phyloP scores from a whole-genome alignment of 1,140 invertebrate species.

The Conus betulinus region DNA sequence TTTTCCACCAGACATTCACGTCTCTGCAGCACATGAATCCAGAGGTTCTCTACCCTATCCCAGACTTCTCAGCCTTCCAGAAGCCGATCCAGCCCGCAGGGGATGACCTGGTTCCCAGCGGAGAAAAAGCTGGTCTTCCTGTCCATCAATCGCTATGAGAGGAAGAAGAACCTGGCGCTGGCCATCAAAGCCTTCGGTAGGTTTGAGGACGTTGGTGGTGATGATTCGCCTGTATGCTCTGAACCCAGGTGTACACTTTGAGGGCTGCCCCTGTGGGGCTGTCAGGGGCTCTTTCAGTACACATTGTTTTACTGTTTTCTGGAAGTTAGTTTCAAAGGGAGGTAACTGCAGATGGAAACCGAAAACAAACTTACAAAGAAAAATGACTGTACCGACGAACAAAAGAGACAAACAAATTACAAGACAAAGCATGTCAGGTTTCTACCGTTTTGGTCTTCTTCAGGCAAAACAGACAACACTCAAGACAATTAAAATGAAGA shows the following conservation, averaged over 20 bases:
- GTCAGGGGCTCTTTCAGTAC: too few species aligned
- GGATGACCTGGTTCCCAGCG: constrained; percentile 72
- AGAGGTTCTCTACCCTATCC: constrained; percentile 94
- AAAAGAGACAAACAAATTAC: too few species aligned
- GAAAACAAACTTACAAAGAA: too few species aligned
- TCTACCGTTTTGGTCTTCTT: too few species aligned
- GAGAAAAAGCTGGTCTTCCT: constrained; percentile 80
- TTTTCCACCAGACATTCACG: constrained; percentile 91
- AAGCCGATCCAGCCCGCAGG: constrained; percentile 77
- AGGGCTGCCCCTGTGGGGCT: too few species aligned
- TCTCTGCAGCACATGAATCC: constrained; percentile 79
- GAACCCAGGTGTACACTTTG: not conserved
- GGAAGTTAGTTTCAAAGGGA: too few species aligned
- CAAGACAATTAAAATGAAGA: too few species aligned
- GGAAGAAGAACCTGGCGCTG: constrained; percentile 94
- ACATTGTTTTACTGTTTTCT: too few species aligned
- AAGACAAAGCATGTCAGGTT: too few species aligned
- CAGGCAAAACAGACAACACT: too few species aligned
- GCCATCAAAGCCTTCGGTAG: constrained; percentile 88
- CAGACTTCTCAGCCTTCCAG: constrained; percentile 88
- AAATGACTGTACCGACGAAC: too few species aligned
- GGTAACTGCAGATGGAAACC: too few species aligned
- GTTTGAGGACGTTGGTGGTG: constrained; percentile 35
- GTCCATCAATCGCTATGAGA: constrained; percentile 98
- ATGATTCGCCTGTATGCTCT: not conserved